Evolutionary conservation across 2,113 vertebrate species (phyloP).

Genomic region (Acanthochromis polyacanthus): DNA sequence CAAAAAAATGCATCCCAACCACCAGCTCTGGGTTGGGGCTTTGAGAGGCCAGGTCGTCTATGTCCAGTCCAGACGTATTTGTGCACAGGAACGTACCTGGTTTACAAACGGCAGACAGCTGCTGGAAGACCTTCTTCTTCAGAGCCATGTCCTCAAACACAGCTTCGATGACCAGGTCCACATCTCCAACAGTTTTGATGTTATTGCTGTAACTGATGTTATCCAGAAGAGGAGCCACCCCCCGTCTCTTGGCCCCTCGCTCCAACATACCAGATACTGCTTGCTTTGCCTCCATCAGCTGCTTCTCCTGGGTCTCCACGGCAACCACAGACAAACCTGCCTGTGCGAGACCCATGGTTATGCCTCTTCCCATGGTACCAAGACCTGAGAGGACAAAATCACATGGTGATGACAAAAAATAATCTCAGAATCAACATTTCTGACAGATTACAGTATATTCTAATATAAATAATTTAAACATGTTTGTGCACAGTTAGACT

Average conservation of each 20-base stretch:
- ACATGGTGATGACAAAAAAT: slow-evolving; percentile 16
- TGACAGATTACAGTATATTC: slow-evolving; percentile 5
- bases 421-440: slow-evolving; percentile 12
- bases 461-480: neutral
- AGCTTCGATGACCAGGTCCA: slow-evolving; percentile 93
- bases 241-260: slow-evolving; percentile 82
- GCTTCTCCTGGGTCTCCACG: slow-evolving; percentile 87
- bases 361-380: slow-evolving; percentile 95
- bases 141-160: slow-evolving; percentile 93
- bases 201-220: slow-evolving; percentile 83
- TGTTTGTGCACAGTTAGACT: slow-evolving; percentile 7
- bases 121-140: slow-evolving; percentile 89
- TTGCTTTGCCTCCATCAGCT: slow-evolving; percentile 83
- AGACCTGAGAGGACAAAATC: slow-evolving; percentile 83
- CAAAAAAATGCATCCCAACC: slow-evolving; percentile 94
- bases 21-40: slow-evolving; percentile 86
- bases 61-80: slow-evolving; percentile 90
- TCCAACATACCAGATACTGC: slow-evolving; percentile 84
- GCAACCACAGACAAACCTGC: slow-evolving; percentile 90
- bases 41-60: slow-evolving; percentile 90
- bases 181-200: slow-evolving; percentile 79
- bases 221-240: slow-evolving; percentile 54
- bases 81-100: slow-evolving; percentile 87
- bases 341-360: slow-evolving; percentile 87
- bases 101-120: slow-evolving; percentile 87